These are phyloP conservation scores for Sialia sialis DNA, from an alignment of 2,113 vertebrate genomes.

Conservation along the genomic window DNA sequence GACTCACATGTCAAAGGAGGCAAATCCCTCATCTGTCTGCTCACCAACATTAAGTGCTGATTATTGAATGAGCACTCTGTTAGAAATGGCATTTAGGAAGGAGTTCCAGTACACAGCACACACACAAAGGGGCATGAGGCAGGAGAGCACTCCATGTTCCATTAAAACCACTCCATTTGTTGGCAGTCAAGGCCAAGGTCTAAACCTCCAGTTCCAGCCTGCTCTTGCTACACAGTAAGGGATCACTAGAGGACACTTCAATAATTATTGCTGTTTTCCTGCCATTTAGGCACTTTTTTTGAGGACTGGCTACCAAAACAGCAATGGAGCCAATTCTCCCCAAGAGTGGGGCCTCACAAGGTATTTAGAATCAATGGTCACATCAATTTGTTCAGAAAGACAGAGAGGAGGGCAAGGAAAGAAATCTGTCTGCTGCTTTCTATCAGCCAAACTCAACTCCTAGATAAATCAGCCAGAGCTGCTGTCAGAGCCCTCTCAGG, in stretches of 20 bases:
- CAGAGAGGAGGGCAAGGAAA: background rate
- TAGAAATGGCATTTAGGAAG: background rate
- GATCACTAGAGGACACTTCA: background rate
- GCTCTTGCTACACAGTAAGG: background rate
- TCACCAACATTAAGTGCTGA: background rate
- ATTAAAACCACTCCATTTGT: background rate
- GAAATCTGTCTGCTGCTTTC: background rate
- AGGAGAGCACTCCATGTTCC: background rate
- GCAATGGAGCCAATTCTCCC: background rate
- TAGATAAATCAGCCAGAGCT: background rate
- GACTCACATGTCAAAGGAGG: background rate
- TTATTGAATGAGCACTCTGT: background rate
- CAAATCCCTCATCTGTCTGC: background rate
- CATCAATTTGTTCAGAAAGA: background rate
- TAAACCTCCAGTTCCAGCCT: background rate
- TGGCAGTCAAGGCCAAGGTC: background rate
- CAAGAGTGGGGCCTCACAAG: background rate
- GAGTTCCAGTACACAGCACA: background rate
- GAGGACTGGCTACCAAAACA: background rate
- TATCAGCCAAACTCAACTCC: background rate
- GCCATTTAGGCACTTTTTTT: background rate
- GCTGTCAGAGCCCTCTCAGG: background rate
- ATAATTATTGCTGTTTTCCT: background rate
- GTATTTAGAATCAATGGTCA: background rate
- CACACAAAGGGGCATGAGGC: rapidly evolving